Percentiles rank a stretch among this genome's conserved stretches.
Evolutionary conservation across 2,888 invertebrate genomes (phyloP).

Genomic region (Stenotaenia linearis): DNA sequence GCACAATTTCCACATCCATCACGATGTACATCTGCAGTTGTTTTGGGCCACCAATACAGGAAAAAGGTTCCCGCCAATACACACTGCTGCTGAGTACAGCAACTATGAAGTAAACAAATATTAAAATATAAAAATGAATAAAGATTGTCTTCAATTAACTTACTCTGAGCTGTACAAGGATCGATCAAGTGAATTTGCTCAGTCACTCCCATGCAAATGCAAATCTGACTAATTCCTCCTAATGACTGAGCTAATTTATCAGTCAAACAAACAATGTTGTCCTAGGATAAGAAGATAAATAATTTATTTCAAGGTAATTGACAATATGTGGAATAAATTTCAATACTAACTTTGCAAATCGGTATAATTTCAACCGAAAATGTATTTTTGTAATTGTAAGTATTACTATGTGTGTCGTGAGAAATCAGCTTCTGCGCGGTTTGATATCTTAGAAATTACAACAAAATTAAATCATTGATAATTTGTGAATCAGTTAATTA

Average conservation of each 20-base stretch:
- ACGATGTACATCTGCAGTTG: constrained; percentile 87
- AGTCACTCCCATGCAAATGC: constrained; percentile 81
- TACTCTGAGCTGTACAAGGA: constrained; percentile 76
- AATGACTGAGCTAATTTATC: constrained; percentile 77
- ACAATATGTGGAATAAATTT: too few species aligned
- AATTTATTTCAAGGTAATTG: neutral
- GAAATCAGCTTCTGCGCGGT: constrained; percentile 93
- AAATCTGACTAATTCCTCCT: constrained; percentile 81
- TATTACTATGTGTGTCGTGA: constrained; percentile 94
- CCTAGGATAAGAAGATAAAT: constrained; percentile 41
- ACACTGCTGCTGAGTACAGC: constrained; percentile 72
- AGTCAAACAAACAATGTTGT: constrained; percentile 73
- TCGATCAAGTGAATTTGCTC: constrained; percentile 89
- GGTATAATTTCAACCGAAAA: constrained; percentile 90
- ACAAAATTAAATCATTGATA: neutral
- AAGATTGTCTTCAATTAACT: neutral
- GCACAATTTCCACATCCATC: constrained; percentile 82
- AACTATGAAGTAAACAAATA: constrained; percentile 56
- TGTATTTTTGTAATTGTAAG: constrained; percentile 93
- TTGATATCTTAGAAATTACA: constrained; percentile 55
- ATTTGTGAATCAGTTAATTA: neutral
- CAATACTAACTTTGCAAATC: constrained; percentile 71
- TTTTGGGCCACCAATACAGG: constrained; percentile 80
- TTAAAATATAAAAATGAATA: neutral
- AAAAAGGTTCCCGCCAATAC: constrained; percentile 84